Conservation (phyloP, 2,888 invertebrate species). For the Scaptomyza cyrtandrae region DNA sequence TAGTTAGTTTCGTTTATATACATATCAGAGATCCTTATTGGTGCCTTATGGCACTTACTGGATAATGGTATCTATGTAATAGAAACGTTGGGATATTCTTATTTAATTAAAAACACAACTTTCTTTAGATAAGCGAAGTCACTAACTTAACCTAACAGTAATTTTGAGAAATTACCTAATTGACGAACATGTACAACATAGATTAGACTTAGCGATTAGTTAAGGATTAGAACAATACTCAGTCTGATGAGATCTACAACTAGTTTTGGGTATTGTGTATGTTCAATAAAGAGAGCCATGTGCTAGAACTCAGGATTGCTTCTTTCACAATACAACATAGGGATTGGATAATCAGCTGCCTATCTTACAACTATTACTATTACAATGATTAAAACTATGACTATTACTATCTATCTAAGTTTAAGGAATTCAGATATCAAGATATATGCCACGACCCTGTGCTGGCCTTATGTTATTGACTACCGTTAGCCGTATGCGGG, state of each 20-base stretch:
- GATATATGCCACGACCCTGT: slow-evolving; percentile 36
- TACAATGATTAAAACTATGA: background rate
- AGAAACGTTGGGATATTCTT: slow-evolving; percentile 54
- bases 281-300: slow-evolving; percentile 39
- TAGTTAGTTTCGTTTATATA: slow-evolving; percentile 21
- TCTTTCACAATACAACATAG: slow-evolving; percentile 30
- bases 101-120: slow-evolving; percentile 2
- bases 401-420: slow-evolving; percentile 9
- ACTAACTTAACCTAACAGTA: slow-evolving; percentile 14
- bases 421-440: slow-evolving; percentile 28
- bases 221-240: slow-evolving; percentile 62
- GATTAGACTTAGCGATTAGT: slow-evolving; percentile 11
- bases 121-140: background rate
- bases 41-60: slow-evolving; percentile 68
- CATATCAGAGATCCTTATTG: slow-evolving; percentile 62
- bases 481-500: slow-evolving; percentile 65
- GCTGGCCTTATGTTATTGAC: slow-evolving; percentile 49
- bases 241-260: slow-evolving; percentile 79
- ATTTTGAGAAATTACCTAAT: slow-evolving; percentile 51
- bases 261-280: slow-evolving; percentile 41
- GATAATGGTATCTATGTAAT: slow-evolving; percentile 47
- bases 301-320: slow-evolving; percentile 22
- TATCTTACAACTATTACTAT: slow-evolving; percentile 5
- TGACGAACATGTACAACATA: background rate
- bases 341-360: slow-evolving; percentile 9